These are phyloP conservation scores for Ips typographus DNA, from an alignment of 1,140 invertebrate genomes.

Conservation along the genomic window DNA sequence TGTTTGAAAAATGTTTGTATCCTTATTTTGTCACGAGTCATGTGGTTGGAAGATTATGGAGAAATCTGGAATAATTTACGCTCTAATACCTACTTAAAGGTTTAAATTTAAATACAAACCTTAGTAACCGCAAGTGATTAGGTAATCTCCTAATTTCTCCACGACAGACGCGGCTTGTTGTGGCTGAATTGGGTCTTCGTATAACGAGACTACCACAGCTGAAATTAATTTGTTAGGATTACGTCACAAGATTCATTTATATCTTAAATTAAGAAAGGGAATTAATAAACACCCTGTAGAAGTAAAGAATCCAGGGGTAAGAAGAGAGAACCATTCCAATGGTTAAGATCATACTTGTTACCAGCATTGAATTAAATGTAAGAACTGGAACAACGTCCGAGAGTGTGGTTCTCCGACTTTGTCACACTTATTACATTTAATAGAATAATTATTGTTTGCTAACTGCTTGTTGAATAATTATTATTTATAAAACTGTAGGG, in stretches of 20 bases:
- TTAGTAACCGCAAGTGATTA: conserved; percentile 92
- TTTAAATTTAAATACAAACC: conserved; percentile 39
- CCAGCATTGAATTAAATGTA: too few relatives aligned
- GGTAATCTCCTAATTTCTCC: conserved; percentile 94
- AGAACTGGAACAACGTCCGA: too few relatives aligned
- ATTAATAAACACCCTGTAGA: too few relatives aligned
- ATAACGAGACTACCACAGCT: conserved; percentile 89
- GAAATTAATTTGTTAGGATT: conserved; percentile 47
- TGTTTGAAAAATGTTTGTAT: conserved; percentile 49
- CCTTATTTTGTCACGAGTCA: conserved; percentile 45
- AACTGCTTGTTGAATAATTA: too few relatives aligned
- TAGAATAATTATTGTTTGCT: too few relatives aligned
- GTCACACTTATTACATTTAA: too few relatives aligned
- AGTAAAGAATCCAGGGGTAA: background rate
- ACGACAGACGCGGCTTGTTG: conserved; percentile 92
- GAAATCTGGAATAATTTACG: conserved; percentile 44
- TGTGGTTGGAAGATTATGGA: conserved; percentile 45
- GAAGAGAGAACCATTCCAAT: too few relatives aligned
- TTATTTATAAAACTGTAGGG: too few relatives aligned
- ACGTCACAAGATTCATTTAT: background rate
- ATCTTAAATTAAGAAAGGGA: too few relatives aligned
- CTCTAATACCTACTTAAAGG: conserved; percentile 18
- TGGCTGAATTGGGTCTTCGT: conserved; percentile 92
- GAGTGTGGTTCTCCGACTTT: too few relatives aligned
- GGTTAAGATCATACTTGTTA: too few relatives aligned